These are phyloP conservation scores for Pristionchus fissidentatus DNA, from an alignment of 2,888 invertebrate species.

Conservation along the genomic window DNA sequence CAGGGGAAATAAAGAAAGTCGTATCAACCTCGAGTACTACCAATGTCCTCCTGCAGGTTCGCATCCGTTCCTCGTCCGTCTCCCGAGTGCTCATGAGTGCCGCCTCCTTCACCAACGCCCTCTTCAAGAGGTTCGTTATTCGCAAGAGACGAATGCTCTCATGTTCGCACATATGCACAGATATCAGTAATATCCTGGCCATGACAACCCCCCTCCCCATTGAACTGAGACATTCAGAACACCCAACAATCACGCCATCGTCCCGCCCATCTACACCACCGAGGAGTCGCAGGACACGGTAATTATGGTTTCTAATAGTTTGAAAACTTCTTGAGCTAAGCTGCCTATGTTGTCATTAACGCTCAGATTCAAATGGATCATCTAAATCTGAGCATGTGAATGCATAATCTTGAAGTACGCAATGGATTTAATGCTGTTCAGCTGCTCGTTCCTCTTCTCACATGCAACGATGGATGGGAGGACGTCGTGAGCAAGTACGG, in stretches of 20 bases:
- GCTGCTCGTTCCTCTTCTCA: constrained; percentile 30
- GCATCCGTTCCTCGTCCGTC: constrained; percentile 8
- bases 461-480: constrained; percentile 28
- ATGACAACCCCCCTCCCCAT: too few species aligned
- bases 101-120: constrained; percentile 20
- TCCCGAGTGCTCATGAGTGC: constrained; percentile 39
- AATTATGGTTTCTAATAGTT: neutral
- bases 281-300: constrained; percentile 12
- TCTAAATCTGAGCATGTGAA: neutral
- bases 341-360: neutral
- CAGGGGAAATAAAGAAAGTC: too few species aligned
- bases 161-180: too few species aligned
- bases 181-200: too few species aligned
- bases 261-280: constrained; percentile 34
- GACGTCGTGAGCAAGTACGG: neutral
- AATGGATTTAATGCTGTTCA: neutral
- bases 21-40: too few species aligned
- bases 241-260: constrained; percentile 12
- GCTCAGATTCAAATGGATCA: neutral
- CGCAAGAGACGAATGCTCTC: neutral
- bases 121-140: constrained; percentile 44
- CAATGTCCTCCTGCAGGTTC: neutral
- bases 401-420: neutral
- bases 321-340: neutral
- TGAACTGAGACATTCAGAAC: constrained; percentile 37